Percentiles rank a stretch among this genome's conserved stretches.
Conservation (phyloP, 2,888 invertebrate genomes). For the Phaonia tiefii region DNA sequence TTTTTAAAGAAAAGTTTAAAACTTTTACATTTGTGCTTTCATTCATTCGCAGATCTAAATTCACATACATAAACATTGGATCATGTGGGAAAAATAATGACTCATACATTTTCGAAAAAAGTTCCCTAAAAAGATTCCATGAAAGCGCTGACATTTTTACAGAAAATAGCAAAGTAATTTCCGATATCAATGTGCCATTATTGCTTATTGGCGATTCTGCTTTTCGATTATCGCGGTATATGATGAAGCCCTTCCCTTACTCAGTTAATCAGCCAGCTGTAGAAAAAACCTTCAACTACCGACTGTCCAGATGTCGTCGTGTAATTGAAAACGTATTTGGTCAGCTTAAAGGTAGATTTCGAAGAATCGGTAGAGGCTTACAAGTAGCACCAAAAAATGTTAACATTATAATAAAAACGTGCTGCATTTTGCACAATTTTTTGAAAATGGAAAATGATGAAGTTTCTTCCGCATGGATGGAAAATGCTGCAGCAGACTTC, state of each 20-base stretch:
- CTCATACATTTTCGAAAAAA: conserved; percentile 57
- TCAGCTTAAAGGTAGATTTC: conserved; percentile 62
- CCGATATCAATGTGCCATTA: conserved; percentile 49
- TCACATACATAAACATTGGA: conserved; percentile 53
- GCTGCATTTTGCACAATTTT: conserved; percentile 54
- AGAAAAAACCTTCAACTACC: conserved; percentile 48
- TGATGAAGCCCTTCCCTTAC: conserved; percentile 64
- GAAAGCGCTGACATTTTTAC: conserved; percentile 48
- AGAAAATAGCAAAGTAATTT: conserved; percentile 46
- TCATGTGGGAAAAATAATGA: conserved; percentile 54
- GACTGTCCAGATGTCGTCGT: conserved; percentile 46
- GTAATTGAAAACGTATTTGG: conserved; percentile 52
- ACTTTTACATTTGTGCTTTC: conserved; percentile 33
- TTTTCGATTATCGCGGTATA: conserved; percentile 54
- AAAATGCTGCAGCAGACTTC: conserved; percentile 30
- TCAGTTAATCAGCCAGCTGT: conserved; percentile 33
- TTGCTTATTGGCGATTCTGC: conserved; percentile 64
- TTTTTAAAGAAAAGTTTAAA: conserved; percentile 11
- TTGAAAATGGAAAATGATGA: conserved; percentile 50
- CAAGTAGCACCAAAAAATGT: conserved; percentile 52
- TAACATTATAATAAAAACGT: conserved; percentile 45
- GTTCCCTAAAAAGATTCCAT: conserved; percentile 57
- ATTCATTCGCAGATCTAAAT: conserved; percentile 51
- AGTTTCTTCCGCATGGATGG: conserved; percentile 33
- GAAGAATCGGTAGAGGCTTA: conserved; percentile 56